Evolutionary conservation across 2,113 vertebrate species (phyloP).

Genomic region (Silurus glanis): DNA sequence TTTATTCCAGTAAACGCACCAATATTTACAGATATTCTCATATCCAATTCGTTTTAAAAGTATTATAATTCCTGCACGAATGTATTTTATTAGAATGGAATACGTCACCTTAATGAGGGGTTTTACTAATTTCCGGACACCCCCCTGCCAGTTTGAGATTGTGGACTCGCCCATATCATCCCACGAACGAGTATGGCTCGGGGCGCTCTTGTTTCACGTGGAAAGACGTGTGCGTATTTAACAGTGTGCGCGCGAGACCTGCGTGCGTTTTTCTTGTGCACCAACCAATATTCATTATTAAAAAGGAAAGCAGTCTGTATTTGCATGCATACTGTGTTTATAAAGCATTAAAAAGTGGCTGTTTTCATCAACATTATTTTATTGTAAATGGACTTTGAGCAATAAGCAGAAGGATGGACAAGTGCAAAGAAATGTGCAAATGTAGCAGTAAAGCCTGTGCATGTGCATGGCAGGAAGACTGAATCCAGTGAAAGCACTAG

Average conservation of each 20-base stretch:
- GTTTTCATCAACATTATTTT: neutral
- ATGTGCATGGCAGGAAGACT: neutral
- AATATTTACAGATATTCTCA: neutral
- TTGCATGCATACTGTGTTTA: neutral
- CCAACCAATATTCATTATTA: too few species aligned
- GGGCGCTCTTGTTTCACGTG: constrained; percentile 15
- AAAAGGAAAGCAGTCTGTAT: neutral
- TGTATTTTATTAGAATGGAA: neutral
- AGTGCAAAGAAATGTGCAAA: neutral
- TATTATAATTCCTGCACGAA: neutral
- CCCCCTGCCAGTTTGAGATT: neutral
- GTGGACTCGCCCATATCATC: constrained; percentile 36
- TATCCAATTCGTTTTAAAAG: accelerated
- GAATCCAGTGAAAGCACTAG: neutral
- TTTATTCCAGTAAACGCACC: neutral
- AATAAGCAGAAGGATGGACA: neutral
- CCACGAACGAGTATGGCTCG: constrained; percentile 18
- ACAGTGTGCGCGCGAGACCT: neutral
- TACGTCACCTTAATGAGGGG: neutral
- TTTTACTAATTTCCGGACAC: neutral
- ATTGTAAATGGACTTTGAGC: neutral
- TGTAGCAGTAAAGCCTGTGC: neutral
- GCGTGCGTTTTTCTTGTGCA: neutral
- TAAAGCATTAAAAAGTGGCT: neutral
- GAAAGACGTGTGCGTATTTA: neutral